These are phyloP conservation scores for Geotrupes spiniger DNA, from an alignment of 2,888 invertebrate genomes.

Conservation along the genomic window DNA sequence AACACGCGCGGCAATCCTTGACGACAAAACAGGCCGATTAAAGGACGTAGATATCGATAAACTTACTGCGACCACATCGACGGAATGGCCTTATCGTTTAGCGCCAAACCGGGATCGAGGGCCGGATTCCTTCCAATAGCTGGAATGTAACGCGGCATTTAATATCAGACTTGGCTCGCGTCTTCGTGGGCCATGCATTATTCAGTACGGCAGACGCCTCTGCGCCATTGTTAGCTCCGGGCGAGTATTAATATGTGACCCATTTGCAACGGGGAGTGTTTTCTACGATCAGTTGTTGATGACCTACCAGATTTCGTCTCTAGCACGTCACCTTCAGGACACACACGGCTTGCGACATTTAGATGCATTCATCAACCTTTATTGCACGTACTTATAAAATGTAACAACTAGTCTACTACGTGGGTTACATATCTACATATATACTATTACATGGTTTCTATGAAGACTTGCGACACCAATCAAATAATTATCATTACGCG, in stretches of 20 bases:
- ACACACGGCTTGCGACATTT: no score
- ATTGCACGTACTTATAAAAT: no score
- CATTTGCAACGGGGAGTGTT: conserved; percentile 20
- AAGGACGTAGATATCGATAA: no score
- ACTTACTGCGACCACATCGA: no score
- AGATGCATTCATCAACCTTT: no score
- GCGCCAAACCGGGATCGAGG: conserved; percentile 16
- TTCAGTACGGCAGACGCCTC: conserved; percentile 25
- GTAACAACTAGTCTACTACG: no score
- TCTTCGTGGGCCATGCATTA: conserved; percentile 28
- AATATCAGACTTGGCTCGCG: conserved; percentile 31
- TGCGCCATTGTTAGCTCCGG: conserved; percentile 24
- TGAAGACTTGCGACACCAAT: no score
- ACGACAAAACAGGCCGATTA: no score
- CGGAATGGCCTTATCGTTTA: conserved; percentile 6
- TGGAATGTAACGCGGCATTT: conserved; percentile 28
- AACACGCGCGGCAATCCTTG: no score
- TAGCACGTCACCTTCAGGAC: not conserved
- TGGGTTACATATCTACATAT: no score
- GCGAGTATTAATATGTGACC: conserved; percentile 26
- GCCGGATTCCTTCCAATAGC: conserved; percentile 24
- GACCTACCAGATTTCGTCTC: conserved; percentile 8
- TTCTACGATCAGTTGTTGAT: conserved; percentile 6
- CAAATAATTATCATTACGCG: no score
- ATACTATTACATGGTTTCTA: no score